Evolutionary conservation across 2,888 invertebrate species (phyloP), one percentile per base, ranked within the genome.

Genomic region (Scaptomyza cyrtandrae): DNA sequence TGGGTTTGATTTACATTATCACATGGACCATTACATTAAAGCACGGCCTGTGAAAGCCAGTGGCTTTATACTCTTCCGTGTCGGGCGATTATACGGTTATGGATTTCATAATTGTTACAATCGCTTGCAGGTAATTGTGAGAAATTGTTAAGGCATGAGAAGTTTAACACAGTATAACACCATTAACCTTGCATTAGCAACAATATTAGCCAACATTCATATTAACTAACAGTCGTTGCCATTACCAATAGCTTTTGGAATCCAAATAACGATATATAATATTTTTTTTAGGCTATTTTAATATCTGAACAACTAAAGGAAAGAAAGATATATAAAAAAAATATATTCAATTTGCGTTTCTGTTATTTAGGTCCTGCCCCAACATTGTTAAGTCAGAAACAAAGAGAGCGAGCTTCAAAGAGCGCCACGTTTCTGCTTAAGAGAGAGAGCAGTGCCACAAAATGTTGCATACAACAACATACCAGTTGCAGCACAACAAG

Each of bases 381-480:
- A 64, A 65, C 37, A 45, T 33, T 63, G 14, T 39, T 27, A 31
- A 13, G 13, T 11, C n/a, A 16, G 56, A 6, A 4, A 10, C 1
- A 16, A 41, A 16, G 41, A 19, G 35, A 27, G 46, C 60, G 41
- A 45, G 33, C 27, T 1, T 16, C 2, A 10, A 71, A 62, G 55
- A 52, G 63, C 13, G 48, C 6, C 14, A 10, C 14, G 64, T 56
- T 71, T 43, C 48, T 10, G 19, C 58, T 41, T 75, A 73, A 73
- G 72, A 73, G 76, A 73, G 72, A 73, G 76, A 75, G 16, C 27
- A 14, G 7, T 43, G 39, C 1, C 57, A 52, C 13, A 14, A 41
- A 54, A 60, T 65, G 73, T 74, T 76, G 77, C 73, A 73, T 65
- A 71, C 73, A 74, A 74, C 73, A 76, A n/a, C n/a, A n/a, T 59